A percentile compares a stretch with the other conserved stretches of the same genome.
phyloP scores from a whole-genome alignment of 2,113 vertebrate species.

The Willisornis vidua region DNA sequence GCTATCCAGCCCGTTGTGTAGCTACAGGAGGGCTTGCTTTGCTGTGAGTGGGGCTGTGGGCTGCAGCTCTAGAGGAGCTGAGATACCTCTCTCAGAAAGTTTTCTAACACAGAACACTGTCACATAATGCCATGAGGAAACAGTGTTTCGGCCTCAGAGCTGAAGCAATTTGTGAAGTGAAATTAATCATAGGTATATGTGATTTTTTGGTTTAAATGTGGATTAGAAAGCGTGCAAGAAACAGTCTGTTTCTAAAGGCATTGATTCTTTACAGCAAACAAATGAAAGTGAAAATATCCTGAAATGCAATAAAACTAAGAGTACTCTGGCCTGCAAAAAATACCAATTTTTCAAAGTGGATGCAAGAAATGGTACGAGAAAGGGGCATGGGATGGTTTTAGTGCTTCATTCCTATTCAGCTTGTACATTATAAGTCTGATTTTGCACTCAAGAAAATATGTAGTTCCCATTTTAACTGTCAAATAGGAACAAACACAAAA shows the following conservation, averaged over 20 bases:
- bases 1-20: background rate
- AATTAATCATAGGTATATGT: background rate
- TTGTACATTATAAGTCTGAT: background rate
- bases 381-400: background rate
- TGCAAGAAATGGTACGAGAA: background rate
- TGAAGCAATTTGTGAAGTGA: background rate
- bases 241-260: background rate
- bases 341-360: background rate
- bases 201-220: background rate
- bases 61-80: background rate
- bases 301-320: background rate
- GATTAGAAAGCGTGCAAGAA: background rate
- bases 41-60: background rate
- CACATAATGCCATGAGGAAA: background rate
- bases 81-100: background rate
- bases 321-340: background rate
- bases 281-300: background rate
- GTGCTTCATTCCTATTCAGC: background rate
- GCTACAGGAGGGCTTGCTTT: rapidly evolving
- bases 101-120: background rate
- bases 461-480: background rate
- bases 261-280: background rate
- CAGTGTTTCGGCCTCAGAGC: background rate
- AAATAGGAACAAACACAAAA: background rate
- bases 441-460: background rate